Base-by-base conservation (phyloP, 2,888 invertebrate species). In the Chrysolina haemoptera region DNA sequence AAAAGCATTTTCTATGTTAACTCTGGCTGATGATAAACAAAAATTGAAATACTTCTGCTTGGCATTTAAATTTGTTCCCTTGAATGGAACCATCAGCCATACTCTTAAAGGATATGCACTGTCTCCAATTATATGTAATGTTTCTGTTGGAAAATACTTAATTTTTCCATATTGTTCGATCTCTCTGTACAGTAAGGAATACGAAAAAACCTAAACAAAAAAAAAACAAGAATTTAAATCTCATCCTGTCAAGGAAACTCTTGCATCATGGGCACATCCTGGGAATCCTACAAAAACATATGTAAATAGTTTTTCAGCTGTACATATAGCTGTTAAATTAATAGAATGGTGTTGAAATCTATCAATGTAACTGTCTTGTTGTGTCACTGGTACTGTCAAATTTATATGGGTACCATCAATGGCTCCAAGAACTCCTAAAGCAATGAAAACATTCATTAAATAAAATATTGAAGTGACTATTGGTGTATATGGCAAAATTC, bases 361-460 rank as follows among this genome's bases (percentile, higher is more conserved):
- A 55, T 79, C 74, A 2, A 75, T 67, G 40, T 76, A 80, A 68
- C 80, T 80, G 35, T 77, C 78, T 14, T 79, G 80, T 43, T 80
- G 78, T 8, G 41, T 59, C 10, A 20, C n/a, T 62, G 72, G 71
- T 6, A 79, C 69, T 75, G 77, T 76, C 5, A 78, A 14, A 35
- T 70, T 20, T 35, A 76, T 67, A 50, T 79, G 77, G 18, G 48
- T 69, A n/a, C 77, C 78, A 70, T 78, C 78, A 20, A 76, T 27
- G 62, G 76, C 78, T 40, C 76, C 79, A 10, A 78, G 27, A 64
- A 69, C 68, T 18, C 50, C 50, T 50, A 20, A 50, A 50, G 16
- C 50, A 50, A 50, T 50, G 18, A 50, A 18, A 50, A 50, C 16
- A 50, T 50, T 50, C 8, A 16, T 50, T 50, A 50, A 16, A 50